Evolutionary conservation across 2,797 vertebrate genomes (phyloP), one percentile per base, ranked within the genome.

Genomic region (Discoglossus pictus): DNA sequence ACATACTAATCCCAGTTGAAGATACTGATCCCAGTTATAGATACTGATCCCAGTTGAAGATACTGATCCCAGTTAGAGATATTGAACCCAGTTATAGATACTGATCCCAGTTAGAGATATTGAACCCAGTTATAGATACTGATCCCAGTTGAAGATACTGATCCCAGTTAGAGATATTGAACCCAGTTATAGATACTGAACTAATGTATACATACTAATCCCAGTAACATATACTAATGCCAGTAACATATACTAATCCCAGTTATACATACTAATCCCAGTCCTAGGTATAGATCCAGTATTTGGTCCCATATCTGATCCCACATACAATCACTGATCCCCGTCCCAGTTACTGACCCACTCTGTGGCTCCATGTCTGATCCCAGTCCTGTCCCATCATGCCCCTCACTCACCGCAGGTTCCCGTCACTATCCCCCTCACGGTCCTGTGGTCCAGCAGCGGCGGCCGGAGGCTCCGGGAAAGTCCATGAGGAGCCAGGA

Each of bases 401-500:
- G 65, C 17, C 36, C 36, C 24, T 16, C 12, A 71, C 68, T 71
- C n/a, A 71, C 68, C 66, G 3, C 17, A 24, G n/a, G 27, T 16
- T 12, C 21, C 46, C 36, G 44, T 3, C 44, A 15, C 34, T 47
- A 42, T 59, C 56, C 31, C 6, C 23, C 34, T 58, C 53, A 70
- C 7, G 36, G 35, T 71, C 43, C 52, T 11, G 18, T 18, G 4
- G 4, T 12, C 17, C 54, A 58, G 60, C 43, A 56, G 35, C 53
- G n/a, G 68, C 61, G 60, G 52, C 60, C 52, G 36, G 52, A 50
- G 60, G 68, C 68, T 71, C 60, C 60, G 42, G 68, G 68, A 71
- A 71, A 71, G 68, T 71, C 68, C 68, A 71, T 50, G 60, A 71
- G 51, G 47, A 69, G 42, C 68, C 60, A 35, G 68, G 60, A 71